These are phyloP conservation scores for Leptinotarsa undecemlineata DNA, from an alignment of 1,140 invertebrate genomes.

Conservation along the genomic window DNA sequence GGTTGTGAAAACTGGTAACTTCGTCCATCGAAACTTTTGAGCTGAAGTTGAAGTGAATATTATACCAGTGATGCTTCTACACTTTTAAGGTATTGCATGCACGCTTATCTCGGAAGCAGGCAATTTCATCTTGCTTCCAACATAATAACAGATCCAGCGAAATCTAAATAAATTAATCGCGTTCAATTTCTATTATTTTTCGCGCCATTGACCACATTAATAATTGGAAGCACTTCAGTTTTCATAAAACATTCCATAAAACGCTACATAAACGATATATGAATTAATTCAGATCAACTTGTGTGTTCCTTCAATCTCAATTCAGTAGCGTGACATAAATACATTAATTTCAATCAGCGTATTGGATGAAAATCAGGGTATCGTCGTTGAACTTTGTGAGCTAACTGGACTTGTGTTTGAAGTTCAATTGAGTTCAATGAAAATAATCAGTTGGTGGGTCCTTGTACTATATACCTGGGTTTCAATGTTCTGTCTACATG, in stretches of 20 bases:
- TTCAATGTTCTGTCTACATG: too few species aligned
- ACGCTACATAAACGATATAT: background rate
- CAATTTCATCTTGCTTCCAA: background rate
- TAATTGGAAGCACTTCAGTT: background rate
- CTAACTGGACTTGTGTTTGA: background rate
- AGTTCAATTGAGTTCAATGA: conserved; percentile 4
- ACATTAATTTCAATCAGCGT: background rate
- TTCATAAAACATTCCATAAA: background rate
- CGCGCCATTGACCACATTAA: background rate
- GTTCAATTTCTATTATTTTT: conserved; percentile 1
- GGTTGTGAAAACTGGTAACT: too few species aligned
- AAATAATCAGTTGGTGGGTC: background rate
- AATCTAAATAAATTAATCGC: background rate
- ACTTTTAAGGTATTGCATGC: too few species aligned
- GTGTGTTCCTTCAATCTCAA: conserved; percentile 5
- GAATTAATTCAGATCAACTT: conserved; percentile 3
- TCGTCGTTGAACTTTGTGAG: background rate
- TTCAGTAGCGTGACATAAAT: conserved; percentile 6
- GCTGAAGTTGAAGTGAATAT: too few species aligned
- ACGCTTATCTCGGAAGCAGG: too few species aligned
- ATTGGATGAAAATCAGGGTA: background rate
- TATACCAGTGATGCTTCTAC: too few species aligned
- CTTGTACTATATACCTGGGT: too few species aligned
- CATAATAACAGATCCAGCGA: background rate
- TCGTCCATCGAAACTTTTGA: too few species aligned